These are phyloP conservation scores for Ictidomys tridecemlineatus DNA, from an alignment of 2,113 vertebrate species.

Conservation along the genomic window DNA sequence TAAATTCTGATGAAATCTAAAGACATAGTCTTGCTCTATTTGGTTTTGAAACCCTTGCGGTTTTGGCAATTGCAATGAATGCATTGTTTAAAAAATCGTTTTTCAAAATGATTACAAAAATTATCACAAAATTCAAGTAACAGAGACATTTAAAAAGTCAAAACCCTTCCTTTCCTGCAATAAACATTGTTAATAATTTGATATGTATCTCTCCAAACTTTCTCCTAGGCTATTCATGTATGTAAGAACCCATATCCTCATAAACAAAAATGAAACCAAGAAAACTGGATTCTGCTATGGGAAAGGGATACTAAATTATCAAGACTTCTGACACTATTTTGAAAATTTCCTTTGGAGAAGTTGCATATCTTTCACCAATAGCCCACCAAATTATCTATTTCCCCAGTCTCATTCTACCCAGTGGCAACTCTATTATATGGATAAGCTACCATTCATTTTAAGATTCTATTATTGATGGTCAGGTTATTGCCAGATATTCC, in stretches of 20 bases:
- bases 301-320: not conserved
- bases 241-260: not conserved
- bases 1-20: not conserved
- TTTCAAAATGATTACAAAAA: not conserved
- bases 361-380: not conserved
- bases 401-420: not conserved
- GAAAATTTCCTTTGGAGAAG: not conserved
- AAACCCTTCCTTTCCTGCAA: not conserved
- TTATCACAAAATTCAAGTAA: conserved; percentile 25
- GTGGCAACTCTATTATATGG: not conserved
- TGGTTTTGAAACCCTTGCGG: not conserved
- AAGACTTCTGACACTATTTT: not conserved
- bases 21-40: not conserved
- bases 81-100: not conserved
- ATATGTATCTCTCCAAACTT: not conserved
- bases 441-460: not conserved
- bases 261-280: not conserved
- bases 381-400: not conserved
- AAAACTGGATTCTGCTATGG: not conserved
- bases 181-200: not conserved
- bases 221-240: not conserved
- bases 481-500: not conserved
- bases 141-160: not conserved
- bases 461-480: not conserved
- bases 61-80: not conserved